Conservation (phyloP, 2,797 vertebrate species). For the Pelochelys cantorii region DNA sequence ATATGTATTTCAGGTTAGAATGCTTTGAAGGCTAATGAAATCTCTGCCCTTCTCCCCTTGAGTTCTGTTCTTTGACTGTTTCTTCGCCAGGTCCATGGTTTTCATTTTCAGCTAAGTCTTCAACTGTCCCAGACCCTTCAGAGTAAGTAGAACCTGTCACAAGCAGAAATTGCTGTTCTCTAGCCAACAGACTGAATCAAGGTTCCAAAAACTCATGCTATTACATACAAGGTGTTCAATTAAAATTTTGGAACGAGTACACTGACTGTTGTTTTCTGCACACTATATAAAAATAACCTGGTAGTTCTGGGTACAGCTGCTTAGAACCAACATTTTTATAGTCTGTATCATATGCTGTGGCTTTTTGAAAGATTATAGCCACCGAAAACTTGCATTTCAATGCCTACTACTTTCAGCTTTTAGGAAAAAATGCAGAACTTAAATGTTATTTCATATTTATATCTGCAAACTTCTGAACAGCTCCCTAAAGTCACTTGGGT, state of each 20-base stretch:
- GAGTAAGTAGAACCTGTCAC: neutral
- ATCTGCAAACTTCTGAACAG: neutral
- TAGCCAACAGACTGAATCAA: neutral
- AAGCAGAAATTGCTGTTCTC: neutral
- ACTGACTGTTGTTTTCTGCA: neutral
- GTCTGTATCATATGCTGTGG: neutral
- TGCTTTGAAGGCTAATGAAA: neutral
- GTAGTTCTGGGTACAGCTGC: neutral
- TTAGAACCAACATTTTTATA: neutral
- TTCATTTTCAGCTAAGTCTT: neutral
- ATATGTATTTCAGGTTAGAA: neutral
- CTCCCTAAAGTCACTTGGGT: neutral
- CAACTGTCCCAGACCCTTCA: neutral
- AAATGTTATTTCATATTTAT: neutral
- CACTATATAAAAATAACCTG: conserved; percentile 27
- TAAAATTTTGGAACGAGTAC: neutral
- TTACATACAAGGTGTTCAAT: neutral
- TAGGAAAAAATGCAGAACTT: neutral
- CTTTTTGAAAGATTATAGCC: neutral
- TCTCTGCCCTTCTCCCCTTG: neutral
- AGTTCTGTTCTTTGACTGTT: neutral
- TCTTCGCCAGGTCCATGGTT: neutral
- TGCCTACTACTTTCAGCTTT: neutral
- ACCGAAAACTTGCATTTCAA: neutral
- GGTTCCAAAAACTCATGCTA: neutral